Percentiles rank a stretch among this genome's conserved stretches.
These are phyloP conservation scores for Benitochromis conjunctus DNA, from an alignment of 2,113 vertebrate genomes.

Conservation along the genomic window DNA sequence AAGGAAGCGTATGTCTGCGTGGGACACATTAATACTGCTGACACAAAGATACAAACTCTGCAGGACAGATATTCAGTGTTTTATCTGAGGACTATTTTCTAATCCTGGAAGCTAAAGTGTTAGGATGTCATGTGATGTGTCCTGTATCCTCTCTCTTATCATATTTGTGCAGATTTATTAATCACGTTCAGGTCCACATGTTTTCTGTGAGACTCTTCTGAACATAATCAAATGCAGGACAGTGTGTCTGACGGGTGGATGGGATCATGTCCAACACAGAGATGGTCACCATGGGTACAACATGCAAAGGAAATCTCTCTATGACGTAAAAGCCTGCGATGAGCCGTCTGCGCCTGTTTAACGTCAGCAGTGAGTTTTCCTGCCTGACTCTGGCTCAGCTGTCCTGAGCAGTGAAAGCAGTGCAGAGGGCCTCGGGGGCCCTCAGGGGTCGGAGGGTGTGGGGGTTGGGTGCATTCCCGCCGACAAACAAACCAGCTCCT, in stretches of 20 bases:
- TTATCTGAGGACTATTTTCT: background rate
- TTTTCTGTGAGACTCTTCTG: background rate
- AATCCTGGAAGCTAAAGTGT: background rate
- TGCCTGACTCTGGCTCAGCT: background rate
- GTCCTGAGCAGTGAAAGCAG: background rate
- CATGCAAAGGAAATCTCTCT: background rate
- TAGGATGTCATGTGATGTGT: background rate
- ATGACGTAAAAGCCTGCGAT: background rate
- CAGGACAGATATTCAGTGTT: background rate
- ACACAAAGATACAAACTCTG: background rate
- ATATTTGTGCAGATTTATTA: background rate
- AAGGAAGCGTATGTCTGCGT: background rate
- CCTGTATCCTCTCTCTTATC: background rate
- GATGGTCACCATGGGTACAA: background rate
- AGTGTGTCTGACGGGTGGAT: background rate
- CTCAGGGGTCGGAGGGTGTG: background rate
- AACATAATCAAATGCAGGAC: background rate
- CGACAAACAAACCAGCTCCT: background rate
- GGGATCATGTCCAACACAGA: background rate
- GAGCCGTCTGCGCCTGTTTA: background rate
- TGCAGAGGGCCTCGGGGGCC: background rate
- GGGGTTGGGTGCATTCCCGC: background rate
- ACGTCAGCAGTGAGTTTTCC: background rate
- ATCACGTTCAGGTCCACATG: background rate
- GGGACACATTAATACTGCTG: background rate